Base-by-base conservation (phyloP, 2,113 vertebrate species). In the Sisor rabdophorus region DNA sequence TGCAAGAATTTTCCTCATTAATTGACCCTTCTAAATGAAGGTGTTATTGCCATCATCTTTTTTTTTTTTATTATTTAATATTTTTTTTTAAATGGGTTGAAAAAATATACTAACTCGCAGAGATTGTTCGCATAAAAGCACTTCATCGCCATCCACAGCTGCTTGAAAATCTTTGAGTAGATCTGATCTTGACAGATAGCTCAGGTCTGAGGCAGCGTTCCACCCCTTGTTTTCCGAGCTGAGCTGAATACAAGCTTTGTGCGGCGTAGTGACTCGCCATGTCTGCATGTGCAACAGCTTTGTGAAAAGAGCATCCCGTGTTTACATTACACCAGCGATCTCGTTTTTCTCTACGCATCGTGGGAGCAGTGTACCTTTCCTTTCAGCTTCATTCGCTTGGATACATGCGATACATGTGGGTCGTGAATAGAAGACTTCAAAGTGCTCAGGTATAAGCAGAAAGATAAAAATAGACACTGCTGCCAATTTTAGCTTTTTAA, bases 351-450 rank as follows among this genome's bases (percentile, higher is more conserved):
- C 79, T 84, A 84, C 24, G 82, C 77, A 76, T 75, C 74, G 74
- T 84, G 73, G 78, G 70, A 79, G 63, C 77, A 40, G 75, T n/a
- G 75, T 77, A 81, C 72, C 84, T 87, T 86, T 77, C 80, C 83
- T 88, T 90, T 89, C 77, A 88, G 71, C 28, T 81, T 71, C 87
- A 82, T 78, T 90, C 87, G 86, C 85, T 87, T 86, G 84, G 83
- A 87, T 86, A 89, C 84, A 10, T 44, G 85, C 82, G 87, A 90
- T 88, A 89, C 87, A 88, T 90, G 87, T 87, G 86, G 85, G 75
- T 84, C 60, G 72, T 90, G 89, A 92, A 91, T 88, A 89, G 87
- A 87, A 64, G 26, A 44, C 71, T 78, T 89, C 88, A 90, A 91
- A 87, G 87, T 83, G 82, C 85, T 80, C 82, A 68, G 80, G 78